Base-by-base conservation (phyloP, 2,888 invertebrate species). In the Drosophila limbata region DNA sequence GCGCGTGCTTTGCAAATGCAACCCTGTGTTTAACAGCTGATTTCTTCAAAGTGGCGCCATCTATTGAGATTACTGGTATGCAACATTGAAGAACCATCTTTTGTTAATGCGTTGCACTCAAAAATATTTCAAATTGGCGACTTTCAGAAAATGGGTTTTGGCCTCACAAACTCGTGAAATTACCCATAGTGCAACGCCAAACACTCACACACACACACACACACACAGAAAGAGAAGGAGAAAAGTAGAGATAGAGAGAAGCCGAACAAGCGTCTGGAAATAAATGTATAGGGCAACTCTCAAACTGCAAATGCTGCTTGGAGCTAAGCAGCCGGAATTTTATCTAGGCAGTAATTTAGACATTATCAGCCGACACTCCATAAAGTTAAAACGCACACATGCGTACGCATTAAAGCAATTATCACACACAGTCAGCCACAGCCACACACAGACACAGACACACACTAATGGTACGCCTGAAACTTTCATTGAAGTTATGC, bases 321-420 rank as follows among this genome's bases (percentile, higher is more conserved):
- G 69, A 67, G 77, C 74, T 79, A 84, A 84, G 68, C 70, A 75
- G 83, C 70, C 77, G 75, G 81, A 79, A 86, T 84, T 85, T 85
- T 88, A 85, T 85, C 88, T 83, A 78, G 81, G 75, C 81, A 79
- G 84, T 88, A 85, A 85, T 85, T 88, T 88, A 85, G 85, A 85
- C 88, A 85, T 85, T 85, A 85, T 88, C 85, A 85, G 81, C 79
- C 85, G 81, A 85, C 84, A 85, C 85, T 88, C 85, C 86, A 85
- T 88, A 85, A 85, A 85, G 88, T 85, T 88, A 85, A 85, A 85
- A 83, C 81, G 79, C 79, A 88, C 88, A 85, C 84, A 81, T 83
- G 85, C 85, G 85, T 84, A 86, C 57, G 75, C 77, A 87, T 87
- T 84, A 86, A 84, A 84, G 85, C 88, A 87, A 87, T 87, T 84